Base-by-base conservation (phyloP, 2,113 vertebrate genomes). In the Prietella phreatophila region DNA sequence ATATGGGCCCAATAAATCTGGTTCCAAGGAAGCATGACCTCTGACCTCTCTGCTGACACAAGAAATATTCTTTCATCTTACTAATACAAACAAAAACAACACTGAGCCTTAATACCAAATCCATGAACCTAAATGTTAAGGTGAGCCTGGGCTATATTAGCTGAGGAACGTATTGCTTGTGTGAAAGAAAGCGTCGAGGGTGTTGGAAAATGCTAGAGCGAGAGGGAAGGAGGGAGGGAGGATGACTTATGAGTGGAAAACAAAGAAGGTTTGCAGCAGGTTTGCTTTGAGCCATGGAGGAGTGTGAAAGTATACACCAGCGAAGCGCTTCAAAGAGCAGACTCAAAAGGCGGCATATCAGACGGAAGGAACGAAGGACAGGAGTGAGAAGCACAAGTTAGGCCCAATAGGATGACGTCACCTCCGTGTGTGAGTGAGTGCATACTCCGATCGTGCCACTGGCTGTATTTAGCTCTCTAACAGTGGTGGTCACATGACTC, bases 1-100 rank as follows among this genome's bases (percentile, higher is more conserved):
- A 92, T 92, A 91, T 91, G 89, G 86, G 83, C 87, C 89, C 89
- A 89, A 90, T 90, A 92, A 91, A 90, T 88, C 78, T 85, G 33
- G 55, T 84, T 92, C 1, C 53, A 86, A 88, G 80, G 82, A 87
- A 82, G 61, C 71, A 56, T 60, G 63, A 87, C 82, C 88, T 65
- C 71, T 88, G 88, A 88, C 88, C 90, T 89, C 78, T 73, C 30
- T 50, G 83, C 30, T 82, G 71, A 81, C 82, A 80, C 69, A 71
- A 85, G 80, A 83, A 87, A 63, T 13, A 36, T 63, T 83, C 58
- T 20, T 60, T 60, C 25, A 27, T 39, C 61, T 73, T 58, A 84
- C 61, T 86, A 76, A 88, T 42, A 78, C 75, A 85, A 53, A 4
- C 17, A 30, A 50, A 67, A 58, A 39, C 55, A 56, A 71, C 85